These are phyloP conservation scores for Perizoma affinitatum DNA, from an alignment of 2,888 invertebrate species.

Conservation along the genomic window DNA sequence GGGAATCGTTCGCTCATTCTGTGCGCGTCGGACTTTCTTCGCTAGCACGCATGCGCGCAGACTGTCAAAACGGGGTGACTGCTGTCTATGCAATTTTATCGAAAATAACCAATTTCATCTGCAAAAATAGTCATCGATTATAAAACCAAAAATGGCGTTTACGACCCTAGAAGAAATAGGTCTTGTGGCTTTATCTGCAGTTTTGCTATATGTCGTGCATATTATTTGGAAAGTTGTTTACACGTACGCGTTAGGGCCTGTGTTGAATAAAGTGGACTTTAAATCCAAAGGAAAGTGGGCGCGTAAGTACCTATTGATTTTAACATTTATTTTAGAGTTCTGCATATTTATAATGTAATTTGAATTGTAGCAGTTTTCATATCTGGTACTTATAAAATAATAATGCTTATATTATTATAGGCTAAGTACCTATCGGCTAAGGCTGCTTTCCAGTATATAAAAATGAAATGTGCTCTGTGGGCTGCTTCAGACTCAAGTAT, in stretches of 20 bases:
- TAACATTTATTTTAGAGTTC: too few species aligned
- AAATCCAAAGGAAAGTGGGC: slow-evolving; percentile 91
- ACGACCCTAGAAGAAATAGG: slow-evolving; percentile 75
- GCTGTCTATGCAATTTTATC: slow-evolving; percentile 61
- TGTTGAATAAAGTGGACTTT: slow-evolving; percentile 85
- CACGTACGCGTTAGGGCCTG: slow-evolving; percentile 79
- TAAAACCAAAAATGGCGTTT: slow-evolving; percentile 52
- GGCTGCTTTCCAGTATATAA: too few species aligned
- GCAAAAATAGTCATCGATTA: slow-evolving; percentile 26
- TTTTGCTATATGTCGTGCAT: slow-evolving; percentile 59
- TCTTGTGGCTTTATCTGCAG: slow-evolving; percentile 64
- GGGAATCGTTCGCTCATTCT: slow-evolving; percentile 44
- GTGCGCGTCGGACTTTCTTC: slow-evolving; percentile 75
- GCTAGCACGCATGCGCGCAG: slow-evolving; percentile 74
- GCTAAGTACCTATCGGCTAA: too few species aligned
- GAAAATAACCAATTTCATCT: slow-evolving; percentile 27
- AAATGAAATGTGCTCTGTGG: too few species aligned
- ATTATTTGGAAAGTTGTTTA: slow-evolving; percentile 56
- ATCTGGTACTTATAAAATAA: too few species aligned
- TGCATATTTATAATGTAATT: too few species aligned
- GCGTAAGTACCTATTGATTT: slow-evolving; percentile 81
- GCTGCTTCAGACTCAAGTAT: too few species aligned
- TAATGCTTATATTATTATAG: too few species aligned
- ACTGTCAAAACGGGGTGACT: slow-evolving; percentile 63
- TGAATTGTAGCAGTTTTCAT: too few species aligned